Evolutionary conservation across 2,888 invertebrate species (phyloP), one percentile per base, ranked within the genome.

Genomic region (Amorpha juglandis): DNA sequence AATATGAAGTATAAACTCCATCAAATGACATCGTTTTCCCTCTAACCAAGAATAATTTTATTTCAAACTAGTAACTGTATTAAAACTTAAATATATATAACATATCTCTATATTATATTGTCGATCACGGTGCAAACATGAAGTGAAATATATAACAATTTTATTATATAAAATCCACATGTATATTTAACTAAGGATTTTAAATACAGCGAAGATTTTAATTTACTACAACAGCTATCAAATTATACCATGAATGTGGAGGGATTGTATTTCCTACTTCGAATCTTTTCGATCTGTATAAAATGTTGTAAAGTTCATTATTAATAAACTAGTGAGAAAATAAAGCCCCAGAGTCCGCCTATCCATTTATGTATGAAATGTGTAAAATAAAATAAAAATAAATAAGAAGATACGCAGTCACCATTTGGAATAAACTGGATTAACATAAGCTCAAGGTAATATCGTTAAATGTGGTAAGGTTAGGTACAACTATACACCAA

Each of bases 91-190:
- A 58, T 58, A 58, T 38, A 11, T 58, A 58, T 38, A 58, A 38
- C 11, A 42, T 42, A 58, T 11, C 38, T 12, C 58, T 58, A n/a
- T n/a, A n/a, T 42, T 42, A 58, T 58, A 58, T 58, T 58, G 58
- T 58, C 58, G 58, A 58, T 58, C 58, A 58, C 58, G 38, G 58
- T 58, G 58, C 58, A 58, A 58, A 58, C 38, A 58, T 42, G 58
- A 38, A 58, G 58, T 42, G 58, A 19, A 19, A 58, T 58, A 35
- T 11, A 58, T 58, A 42, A 58, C 38, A 58, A 27, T 14, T 38
- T 42, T 38, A 58, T 58, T 58, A 58, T 38, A 16, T 55, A 55
- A 55, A 55, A 55, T 55, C 55, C 55, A 55, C 16, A 42, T 58
- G 42, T 58, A 58, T 42, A 58, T 58, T 58, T 58, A 58, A 58